phyloP scores from a whole-genome alignment of 2,113 vertebrate species.

The Noctilio leporinus region DNA sequence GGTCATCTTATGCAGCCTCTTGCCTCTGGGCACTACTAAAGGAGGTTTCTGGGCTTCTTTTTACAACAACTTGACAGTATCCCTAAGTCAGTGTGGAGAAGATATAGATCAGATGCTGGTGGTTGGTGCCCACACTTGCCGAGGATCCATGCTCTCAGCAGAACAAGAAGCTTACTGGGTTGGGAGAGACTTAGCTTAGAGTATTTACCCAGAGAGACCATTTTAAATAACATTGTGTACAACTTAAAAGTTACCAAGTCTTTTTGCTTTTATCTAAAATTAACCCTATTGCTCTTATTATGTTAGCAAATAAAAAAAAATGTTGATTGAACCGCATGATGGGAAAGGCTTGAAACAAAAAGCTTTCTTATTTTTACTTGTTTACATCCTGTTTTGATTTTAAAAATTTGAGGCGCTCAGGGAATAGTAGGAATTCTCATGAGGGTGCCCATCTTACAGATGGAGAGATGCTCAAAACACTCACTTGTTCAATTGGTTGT shows the following conservation, averaged over 20 bases:
- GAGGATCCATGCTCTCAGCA: not conserved
- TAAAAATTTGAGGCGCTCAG: conserved; percentile 9
- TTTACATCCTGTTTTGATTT: not conserved
- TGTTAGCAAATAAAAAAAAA: not conserved
- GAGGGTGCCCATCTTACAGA: not conserved
- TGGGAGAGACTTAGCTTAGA: not conserved
- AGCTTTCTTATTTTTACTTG: conserved; percentile 25
- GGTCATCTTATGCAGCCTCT: not conserved
- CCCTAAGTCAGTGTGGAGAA: not conserved
- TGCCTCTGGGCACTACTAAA: not conserved
- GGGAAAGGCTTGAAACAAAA: conserved; percentile 28
- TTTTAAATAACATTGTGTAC: conserved; percentile 29
- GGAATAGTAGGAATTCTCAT: not conserved
- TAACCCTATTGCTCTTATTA: conserved; percentile 44
- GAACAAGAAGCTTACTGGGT: not conserved
- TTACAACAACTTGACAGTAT: not conserved
- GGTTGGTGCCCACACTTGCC: no score
- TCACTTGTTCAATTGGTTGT: not conserved
- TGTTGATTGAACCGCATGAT: not conserved
- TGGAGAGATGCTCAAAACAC: not conserved
- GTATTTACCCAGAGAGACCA: conserved; percentile 18
- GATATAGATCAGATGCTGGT: not conserved
- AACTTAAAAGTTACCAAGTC: conserved; percentile 33
- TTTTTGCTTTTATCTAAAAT: conserved; percentile 59
- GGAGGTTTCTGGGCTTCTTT: not conserved